Percentiles rank a stretch among this genome's conserved stretches.
Conservation (phyloP, 2,888 invertebrate species). For the Myopa tessellatipennis region DNA sequence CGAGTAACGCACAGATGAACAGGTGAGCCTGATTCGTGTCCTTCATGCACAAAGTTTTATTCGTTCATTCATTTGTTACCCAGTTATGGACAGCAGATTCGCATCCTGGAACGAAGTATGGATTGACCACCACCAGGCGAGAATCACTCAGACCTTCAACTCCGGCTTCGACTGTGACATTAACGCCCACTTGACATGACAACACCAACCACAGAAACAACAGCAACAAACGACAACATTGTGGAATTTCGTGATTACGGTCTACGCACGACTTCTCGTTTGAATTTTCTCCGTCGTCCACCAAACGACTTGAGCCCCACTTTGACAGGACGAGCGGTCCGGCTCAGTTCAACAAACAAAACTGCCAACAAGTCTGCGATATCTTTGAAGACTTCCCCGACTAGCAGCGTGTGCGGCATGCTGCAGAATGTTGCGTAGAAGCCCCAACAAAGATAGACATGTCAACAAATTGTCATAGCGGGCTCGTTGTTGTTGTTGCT, state of each 20-base stretch:
- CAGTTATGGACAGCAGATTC: neutral
- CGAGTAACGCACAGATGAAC: too few species aligned
- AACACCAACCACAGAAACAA: too few species aligned
- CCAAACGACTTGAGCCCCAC: neutral
- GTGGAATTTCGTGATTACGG: constrained; percentile 47
- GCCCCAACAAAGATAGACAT: constrained; percentile 45
- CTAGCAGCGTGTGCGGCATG: neutral
- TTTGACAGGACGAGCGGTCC: neutral
- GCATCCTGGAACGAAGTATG: neutral
- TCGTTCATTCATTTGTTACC: neutral
- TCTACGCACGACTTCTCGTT: constrained; percentile 55
- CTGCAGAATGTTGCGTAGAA: constrained; percentile 16
- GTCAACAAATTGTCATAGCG: constrained; percentile 51
- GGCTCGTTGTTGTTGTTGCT: constrained; percentile 15
- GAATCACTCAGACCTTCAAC: neutral
- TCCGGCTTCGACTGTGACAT: neutral
- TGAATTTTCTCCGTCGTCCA: neutral
- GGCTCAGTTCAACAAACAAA: constrained; percentile 42
- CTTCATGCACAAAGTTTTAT: neutral
- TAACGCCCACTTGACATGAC: constrained; percentile 15
- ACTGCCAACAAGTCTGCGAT: constrained; percentile 37
- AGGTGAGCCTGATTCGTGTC: too few species aligned
- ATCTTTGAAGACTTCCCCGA: neutral
- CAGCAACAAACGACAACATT: neutral
- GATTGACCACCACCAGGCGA: neutral